Base-by-base conservation (phyloP, 30 jellyfish, hydroid and myxozoan species). In the Aurelia sp. region DNA sequence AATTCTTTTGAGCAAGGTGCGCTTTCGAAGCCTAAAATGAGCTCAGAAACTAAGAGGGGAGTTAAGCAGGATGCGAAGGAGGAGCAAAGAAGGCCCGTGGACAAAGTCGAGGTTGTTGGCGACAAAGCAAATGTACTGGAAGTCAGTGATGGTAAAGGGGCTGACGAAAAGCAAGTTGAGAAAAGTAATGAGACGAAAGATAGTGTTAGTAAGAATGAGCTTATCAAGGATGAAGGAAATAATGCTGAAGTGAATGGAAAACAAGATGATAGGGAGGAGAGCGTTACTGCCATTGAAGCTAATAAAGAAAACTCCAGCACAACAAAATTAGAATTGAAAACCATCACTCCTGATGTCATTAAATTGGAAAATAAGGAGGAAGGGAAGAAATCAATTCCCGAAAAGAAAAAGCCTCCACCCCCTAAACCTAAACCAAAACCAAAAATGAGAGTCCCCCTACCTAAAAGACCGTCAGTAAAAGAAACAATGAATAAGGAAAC, bases 361-460 rank as follows among this genome's bases (percentile, higher is more conserved):
- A 20, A 35, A 55, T 12, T 30, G 38, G 80, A 40, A 31, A 69
- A 4, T 10, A 33, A 44, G 55, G 55, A 44, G 6, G 15, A 44
- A 44, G 55, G 15, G 55, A 44, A 44, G 7, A 44, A 0, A 44
- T 44, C 7, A 13, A 44, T 44, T 44, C 55, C 13, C n/a, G 64
- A 27, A 78, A 44, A 50, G n/a, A 61, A 63, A 61, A 78, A 13
- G 30, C 93, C 93, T 20, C 82, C 88, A 11, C 88, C 93, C 51
- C 93, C 93, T 13, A 72, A 66, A 41, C 84, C 85, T 0, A 84
- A 84, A 63, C 93, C 93, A 38, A 84, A 84, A 24, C 93, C 93
- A 21, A 70, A 58, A 22, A 13, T 58, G 8, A 72, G 38, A 21
- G 60, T 74, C 18, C 31, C 61, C n/a, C 15, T 48, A 55, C 17